Base-by-base conservation (phyloP, 2,888 invertebrate genomes). In the Oxystoma pomonae region DNA sequence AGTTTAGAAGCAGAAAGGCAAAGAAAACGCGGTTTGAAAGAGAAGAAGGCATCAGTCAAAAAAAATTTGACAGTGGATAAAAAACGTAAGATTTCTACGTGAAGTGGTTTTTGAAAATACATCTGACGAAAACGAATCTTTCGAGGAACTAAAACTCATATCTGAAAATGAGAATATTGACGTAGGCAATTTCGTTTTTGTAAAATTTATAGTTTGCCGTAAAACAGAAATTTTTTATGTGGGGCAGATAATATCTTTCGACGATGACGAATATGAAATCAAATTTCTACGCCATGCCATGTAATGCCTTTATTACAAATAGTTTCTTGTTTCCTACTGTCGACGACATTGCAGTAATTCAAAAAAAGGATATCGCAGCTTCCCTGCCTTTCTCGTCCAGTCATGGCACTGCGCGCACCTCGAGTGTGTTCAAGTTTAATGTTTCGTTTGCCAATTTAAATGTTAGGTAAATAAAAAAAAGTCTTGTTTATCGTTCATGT, bases 111-210 rank as follows among this genome's bases (percentile, higher is more conserved):
- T n/a, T n/a, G n/a, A n/a, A n/a, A n/a, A n/a, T n/a, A n/a, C 35
- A 12, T 35, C 3, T 35, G 35, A 35, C 12, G 35, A 35, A 3
- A 12, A 35, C 3, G 55, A 53, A 9, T 3, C 16, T 16, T 53
- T 53, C 16, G 55, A 53, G 16, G 55, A 53, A 7, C 18, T 53
- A 18, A 16, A 3, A 53, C 3, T 3, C 3, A 53, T 53, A 7
- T 53, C 55, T 18, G 55, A 53, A 17, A 16, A 53, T 3, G 55
- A 53, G 3, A 53, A 3, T 16, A 53, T 53, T 53, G 55, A 3
- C 16, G 55, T 53, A 7, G 55, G 55, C 3, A 53, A 53, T 53
- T 53, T 53, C 16, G 55, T 53, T n/a, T n/a, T 53, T 53, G 55
- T 53, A 3, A 53, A 53, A 53, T 53, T 53, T 53, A 7, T 53